Conservation (phyloP, 2,888 invertebrate species). For the Parnassius mnemosyne region DNA sequence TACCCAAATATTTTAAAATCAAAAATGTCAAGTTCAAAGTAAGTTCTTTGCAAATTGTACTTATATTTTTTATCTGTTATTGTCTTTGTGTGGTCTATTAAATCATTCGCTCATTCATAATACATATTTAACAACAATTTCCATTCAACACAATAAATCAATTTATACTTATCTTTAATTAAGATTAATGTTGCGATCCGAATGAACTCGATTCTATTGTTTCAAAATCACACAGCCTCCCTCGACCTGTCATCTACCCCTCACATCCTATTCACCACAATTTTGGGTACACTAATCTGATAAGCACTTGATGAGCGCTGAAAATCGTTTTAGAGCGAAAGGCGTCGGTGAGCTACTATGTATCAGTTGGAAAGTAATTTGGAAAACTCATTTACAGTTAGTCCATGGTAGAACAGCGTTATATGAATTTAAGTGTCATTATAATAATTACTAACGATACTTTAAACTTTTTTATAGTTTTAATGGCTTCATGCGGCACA, state of each 20-base stretch:
- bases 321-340: constrained; percentile 41
- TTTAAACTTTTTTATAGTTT: no score
- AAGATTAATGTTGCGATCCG: constrained; percentile 20
- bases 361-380: constrained; percentile 12
- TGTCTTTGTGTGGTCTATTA: no score
- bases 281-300: constrained; percentile 51
- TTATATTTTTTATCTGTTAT: no score
- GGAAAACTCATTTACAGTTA: constrained; percentile 11
- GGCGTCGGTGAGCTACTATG: constrained; percentile 11
- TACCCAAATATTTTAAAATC: no score
- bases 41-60: no score
- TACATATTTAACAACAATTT: no score
- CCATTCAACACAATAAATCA: constrained; percentile 3
- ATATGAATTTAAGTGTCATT: constrained; percentile 3
- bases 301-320: constrained; percentile 51
- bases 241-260: constrained; percentile 30
- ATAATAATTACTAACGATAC: neutral
- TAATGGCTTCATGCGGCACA: no score
- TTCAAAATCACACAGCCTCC: constrained; percentile 23
- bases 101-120: no score
- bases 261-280: constrained; percentile 39
- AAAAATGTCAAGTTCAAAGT: no score
- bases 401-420: neutral
- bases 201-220: constrained; percentile 18
- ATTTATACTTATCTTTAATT: constrained; percentile 17